Evolutionary conservation across 2,888 invertebrate species (phyloP), one percentile per base, ranked within the genome.

Genomic region (Eupithecia abbreviata): DNA sequence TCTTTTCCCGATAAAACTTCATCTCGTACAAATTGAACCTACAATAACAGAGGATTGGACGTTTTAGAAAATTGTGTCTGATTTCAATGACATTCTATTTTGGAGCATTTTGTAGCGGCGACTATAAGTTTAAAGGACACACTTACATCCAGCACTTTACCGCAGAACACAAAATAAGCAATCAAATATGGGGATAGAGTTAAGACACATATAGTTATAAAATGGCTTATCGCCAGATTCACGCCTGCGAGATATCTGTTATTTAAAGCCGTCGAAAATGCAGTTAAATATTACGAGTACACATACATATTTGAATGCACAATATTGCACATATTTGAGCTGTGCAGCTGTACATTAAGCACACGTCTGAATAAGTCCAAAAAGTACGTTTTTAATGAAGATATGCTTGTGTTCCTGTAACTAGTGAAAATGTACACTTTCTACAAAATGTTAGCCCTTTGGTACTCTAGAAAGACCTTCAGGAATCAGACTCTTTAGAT

Each of bases 11-110:
- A 70, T 70, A 47, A 51, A 45, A 70, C 49, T 69, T 47, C 18
- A 47, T 69, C 47, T 49, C 55, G 55, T 42, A 71, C 55, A 55
- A 71, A 51, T 71, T 71, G 71, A 55, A 55, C 42, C 42, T 30
- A 13, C 18, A 49, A 69, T 42, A 66, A 66, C 41, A 42, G 66
- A 43, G 47, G 49, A 45, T 70, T 41, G 71, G 71, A 51, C 41
- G 49, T 55, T 55, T 71, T 55, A n/a, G 71, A 71, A 71, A 71
- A 71, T 71, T 71, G 55, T 71, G 41, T 55, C 55, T n/a, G 51
- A 42, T 9, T 71, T 71, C 55, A 68, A 68, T 68, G 67, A 45
- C 45, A 68, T 45, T 68, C n/a, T 68, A 43, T 15, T 43, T 68
- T n/a, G 6, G 6, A 43, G 43, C 65, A 7, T 67, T 67, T n/a